phyloP scores from a whole-genome alignment of 2,888 invertebrate genomes.

The Andrena flavipes region DNA sequence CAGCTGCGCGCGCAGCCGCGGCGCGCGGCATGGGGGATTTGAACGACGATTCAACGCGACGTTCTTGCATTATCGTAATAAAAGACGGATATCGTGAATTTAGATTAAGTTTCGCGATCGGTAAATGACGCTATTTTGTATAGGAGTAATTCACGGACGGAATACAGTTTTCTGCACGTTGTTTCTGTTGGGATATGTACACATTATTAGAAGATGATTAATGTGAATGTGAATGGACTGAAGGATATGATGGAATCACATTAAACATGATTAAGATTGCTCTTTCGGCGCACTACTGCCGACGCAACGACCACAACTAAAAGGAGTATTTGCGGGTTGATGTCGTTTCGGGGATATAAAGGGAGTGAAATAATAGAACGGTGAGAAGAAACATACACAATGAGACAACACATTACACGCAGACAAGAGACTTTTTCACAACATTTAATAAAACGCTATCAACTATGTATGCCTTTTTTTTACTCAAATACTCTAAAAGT shows the following conservation, averaged over 20 bases:
- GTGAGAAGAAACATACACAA: slow-evolving; percentile 50
- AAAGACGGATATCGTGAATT: neutral
- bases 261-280: neutral
- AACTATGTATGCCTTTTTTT: slow-evolving; percentile 83
- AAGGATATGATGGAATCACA: neutral
- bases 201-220: neutral
- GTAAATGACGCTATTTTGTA: neutral
- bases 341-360: neutral
- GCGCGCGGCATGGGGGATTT: neutral
- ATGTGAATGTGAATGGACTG: neutral
- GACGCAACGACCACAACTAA: neutral
- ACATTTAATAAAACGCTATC: slow-evolving; percentile 85
- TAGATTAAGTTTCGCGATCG: neutral
- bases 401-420: slow-evolving; percentile 69
- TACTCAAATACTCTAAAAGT: slow-evolving; percentile 83
- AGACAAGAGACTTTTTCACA: slow-evolving; percentile 74
- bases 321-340: neutral
- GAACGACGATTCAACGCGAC: neutral
- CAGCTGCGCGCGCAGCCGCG: slow-evolving; percentile 30
- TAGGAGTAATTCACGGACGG: neutral
- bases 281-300: neutral
- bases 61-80: neutral
- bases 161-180: slow-evolving; percentile 7
- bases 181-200: neutral
- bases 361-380: slow-evolving; percentile 30